Evolutionary conservation across 2,113 vertebrate species (phyloP).

Genomic region (Stigmatopora argus): DNA sequence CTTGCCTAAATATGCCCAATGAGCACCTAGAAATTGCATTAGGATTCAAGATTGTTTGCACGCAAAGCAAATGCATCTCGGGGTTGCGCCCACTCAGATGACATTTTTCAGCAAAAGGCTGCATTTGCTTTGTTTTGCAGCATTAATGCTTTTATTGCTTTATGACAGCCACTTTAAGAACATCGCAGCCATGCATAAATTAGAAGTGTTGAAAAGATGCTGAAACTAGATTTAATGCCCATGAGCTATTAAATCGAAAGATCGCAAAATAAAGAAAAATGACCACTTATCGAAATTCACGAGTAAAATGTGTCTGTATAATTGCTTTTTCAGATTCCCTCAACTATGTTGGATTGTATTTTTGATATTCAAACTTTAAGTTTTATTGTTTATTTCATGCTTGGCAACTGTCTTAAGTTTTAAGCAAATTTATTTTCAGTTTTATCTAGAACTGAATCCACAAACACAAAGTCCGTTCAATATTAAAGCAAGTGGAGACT

Average conservation of each 20-base stretch:
- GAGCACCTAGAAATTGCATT: not conserved
- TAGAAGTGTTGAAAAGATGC: not conserved
- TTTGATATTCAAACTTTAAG: too few relatives aligned
- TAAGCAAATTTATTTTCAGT: too few relatives aligned
- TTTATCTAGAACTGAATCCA: too few relatives aligned
- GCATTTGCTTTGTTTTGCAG: not conserved
- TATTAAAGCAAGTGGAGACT: too few relatives aligned
- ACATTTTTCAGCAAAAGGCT: not conserved
- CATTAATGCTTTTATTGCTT: not conserved
- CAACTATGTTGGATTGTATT: too few relatives aligned
- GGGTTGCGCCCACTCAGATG: not conserved
- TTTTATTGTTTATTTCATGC: too few relatives aligned
- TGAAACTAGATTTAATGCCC: not conserved
- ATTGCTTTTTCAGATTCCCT: not conserved
- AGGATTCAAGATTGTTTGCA: not conserved
- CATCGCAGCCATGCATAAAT: not conserved
- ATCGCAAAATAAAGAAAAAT: not conserved
- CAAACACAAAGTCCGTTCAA: too few relatives aligned
- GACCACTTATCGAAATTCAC: not conserved
- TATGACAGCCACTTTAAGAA: not conserved
- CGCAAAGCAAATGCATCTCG: not conserved
- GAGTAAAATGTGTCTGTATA: not conserved
- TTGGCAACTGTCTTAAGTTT: too few relatives aligned
- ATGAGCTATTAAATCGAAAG: not conserved
- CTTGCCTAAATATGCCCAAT: not conserved